These are phyloP conservation scores for Podiceps cristatus DNA, from an alignment of 2,113 vertebrate genomes.

Conservation along the genomic window DNA sequence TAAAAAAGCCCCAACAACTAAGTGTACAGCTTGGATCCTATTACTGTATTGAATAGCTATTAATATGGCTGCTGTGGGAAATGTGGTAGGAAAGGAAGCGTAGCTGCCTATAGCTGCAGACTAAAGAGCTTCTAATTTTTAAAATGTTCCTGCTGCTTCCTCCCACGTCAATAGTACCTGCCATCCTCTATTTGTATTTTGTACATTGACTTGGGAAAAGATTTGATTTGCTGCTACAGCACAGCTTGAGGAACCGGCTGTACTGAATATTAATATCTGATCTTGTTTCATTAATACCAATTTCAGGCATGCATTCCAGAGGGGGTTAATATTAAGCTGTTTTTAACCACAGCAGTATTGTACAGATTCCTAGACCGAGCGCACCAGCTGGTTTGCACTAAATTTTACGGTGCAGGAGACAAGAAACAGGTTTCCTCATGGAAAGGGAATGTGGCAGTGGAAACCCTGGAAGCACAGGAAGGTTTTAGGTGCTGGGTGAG, in stretches of 20 bases:
- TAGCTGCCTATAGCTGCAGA: background rate
- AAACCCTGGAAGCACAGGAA: background rate
- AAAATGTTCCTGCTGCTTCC: background rate
- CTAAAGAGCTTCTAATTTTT: background rate
- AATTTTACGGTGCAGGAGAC: constrained; percentile 9
- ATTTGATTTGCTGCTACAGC: constrained; percentile 34
- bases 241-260: constrained; percentile 35
- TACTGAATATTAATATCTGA: constrained; percentile 50
- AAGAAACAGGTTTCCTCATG: background rate
- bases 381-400: constrained; percentile 49
- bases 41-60: constrained; percentile 44
- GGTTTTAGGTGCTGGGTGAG: background rate
- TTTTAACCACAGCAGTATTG: constrained; percentile 47
- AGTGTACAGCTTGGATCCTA: constrained; percentile 4
- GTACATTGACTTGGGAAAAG: background rate
- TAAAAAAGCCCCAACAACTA: constrained; percentile 4
- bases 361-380: background rate
- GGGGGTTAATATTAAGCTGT: constrained; percentile 47
- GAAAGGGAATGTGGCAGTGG: background rate
- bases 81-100: background rate
- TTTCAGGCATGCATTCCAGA: constrained; percentile 47
- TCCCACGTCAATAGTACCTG: background rate
- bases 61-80: background rate
- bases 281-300: constrained; percentile 55
- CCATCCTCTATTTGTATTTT: constrained; percentile 24